phyloP scores from a whole-genome alignment of 2,113 vertebrate genomes.

The Forbesichthys agassizii region DNA sequence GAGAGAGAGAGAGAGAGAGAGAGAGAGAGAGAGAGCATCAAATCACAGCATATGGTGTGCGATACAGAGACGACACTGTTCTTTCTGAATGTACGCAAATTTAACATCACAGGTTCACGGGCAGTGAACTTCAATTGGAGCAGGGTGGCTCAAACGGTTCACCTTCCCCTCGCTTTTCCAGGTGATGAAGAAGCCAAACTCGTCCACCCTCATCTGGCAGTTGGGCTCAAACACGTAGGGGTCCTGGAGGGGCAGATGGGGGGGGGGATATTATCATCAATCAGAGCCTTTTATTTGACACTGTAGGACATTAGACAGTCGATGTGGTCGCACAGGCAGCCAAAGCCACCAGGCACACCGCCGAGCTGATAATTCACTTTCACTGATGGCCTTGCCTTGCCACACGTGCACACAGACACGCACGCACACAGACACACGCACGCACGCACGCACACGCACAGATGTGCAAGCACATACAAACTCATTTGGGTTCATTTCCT shows the following conservation, averaged over 20 bases:
- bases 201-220: conserved; percentile 93
- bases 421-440: conserved; percentile 1
- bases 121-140: too few relatives aligned
- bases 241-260: conserved; percentile 78
- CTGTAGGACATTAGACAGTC: conserved; percentile 34
- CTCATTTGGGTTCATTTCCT: not conserved
- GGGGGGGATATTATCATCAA: conserved; percentile 16
- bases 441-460: not conserved
- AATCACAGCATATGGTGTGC: too few relatives aligned
- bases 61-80: too few relatives aligned
- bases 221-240: conserved; percentile 93
- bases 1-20: not conserved
- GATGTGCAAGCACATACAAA: not conserved
- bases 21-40: too few relatives aligned
- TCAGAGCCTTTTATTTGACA: conserved; percentile 38
- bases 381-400: conserved; percentile 14
- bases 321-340: not conserved
- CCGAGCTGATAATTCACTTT: conserved; percentile 19
- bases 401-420: conserved; percentile 7
- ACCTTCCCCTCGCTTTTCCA: conserved; percentile 99
- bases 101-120: too few relatives aligned
- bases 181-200: conserved; percentile 94
- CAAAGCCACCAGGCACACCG: conserved; percentile 32
- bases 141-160: conserved; percentile 12
- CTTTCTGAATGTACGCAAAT: too few relatives aligned